These are phyloP conservation scores for Griposia aprilina DNA, from an alignment of 2,888 invertebrate species.

Conservation along the genomic window DNA sequence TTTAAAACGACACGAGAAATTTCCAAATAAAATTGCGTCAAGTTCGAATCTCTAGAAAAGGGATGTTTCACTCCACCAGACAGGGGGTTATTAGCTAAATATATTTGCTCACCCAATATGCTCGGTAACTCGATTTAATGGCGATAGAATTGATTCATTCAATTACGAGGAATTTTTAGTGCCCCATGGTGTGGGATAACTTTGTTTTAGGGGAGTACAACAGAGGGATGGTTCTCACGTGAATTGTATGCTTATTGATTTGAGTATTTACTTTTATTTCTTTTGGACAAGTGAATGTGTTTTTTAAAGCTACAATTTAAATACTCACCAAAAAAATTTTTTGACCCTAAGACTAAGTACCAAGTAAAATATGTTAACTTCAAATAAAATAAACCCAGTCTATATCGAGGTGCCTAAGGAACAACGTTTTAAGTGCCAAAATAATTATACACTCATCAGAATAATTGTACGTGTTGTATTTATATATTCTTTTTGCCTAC, in stretches of 20 bases:
- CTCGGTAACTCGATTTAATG: conserved; percentile 91
- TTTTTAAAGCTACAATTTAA: too few relatives aligned
- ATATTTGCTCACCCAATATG: conserved; percentile 90
- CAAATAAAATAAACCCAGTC: too few relatives aligned
- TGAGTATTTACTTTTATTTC: conserved; percentile 68
- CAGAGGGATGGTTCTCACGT: conserved; percentile 87
- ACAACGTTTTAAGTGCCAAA: too few relatives aligned
- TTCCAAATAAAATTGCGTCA: conserved; percentile 10
- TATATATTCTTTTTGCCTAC: too few relatives aligned
- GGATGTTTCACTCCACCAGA: conserved; percentile 80
- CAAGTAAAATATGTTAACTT: too few relatives aligned
- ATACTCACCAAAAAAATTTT: too few relatives aligned
- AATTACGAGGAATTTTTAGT: conserved; percentile 91
- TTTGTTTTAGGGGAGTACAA: conserved; percentile 86
- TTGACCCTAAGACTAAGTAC: too few relatives aligned
- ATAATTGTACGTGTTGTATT: too few relatives aligned
- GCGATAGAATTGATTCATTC: conserved; percentile 91
- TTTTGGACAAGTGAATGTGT: not conserved
- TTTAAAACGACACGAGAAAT: not conserved
- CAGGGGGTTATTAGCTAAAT: conserved; percentile 89
- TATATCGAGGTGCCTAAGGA: too few relatives aligned
- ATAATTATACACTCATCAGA: too few relatives aligned
- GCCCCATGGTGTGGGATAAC: conserved; percentile 87
- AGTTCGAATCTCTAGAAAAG: conserved; percentile 66
- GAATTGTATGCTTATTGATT: conserved; percentile 81